Conservation (phyloP, 2,888 invertebrate species). For the Apodemia hepburni region DNA sequence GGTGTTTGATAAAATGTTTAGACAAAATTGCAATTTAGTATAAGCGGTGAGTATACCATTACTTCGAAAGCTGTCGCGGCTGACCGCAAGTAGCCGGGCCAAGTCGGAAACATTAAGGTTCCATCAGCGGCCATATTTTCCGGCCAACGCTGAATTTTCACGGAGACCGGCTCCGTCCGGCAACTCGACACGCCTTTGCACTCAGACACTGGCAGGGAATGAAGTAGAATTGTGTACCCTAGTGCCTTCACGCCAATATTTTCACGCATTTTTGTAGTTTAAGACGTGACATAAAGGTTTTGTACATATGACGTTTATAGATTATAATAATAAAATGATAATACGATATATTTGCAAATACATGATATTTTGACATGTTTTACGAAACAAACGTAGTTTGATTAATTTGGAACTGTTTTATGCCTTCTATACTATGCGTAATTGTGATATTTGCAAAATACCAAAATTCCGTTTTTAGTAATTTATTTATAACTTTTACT, state of each 20-base stretch:
- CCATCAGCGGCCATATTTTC: constrained; percentile 75
- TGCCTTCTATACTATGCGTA: too few species aligned
- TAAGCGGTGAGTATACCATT: constrained; percentile 43
- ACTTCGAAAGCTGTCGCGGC: constrained; percentile 47
- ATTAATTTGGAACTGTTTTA: too few species aligned
- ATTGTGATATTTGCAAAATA: too few species aligned
- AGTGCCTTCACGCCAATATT: constrained; percentile 57
- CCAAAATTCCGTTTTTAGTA: too few species aligned
- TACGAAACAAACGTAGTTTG: too few species aligned
- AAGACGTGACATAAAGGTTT: constrained; percentile 25
- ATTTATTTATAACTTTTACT: too few species aligned
- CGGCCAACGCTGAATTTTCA: constrained; percentile 62
- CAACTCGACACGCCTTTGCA: constrained; percentile 74
- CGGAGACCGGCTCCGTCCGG: constrained; percentile 55
- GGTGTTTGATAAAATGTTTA: constrained; percentile 19
- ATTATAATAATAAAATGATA: too few species aligned
- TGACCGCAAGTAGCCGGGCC: constrained; percentile 65
- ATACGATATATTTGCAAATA: too few species aligned
- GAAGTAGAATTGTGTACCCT: constrained; percentile 64
- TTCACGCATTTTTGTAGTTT: constrained; percentile 43
- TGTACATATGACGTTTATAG: constrained; percentile 1
- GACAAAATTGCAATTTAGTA: constrained; percentile 33
- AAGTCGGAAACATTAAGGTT: constrained; percentile 77
- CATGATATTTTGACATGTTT: too few species aligned
- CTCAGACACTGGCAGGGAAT: constrained; percentile 63